Evolutionary conservation across 1,140 invertebrate species (phyloP).

Genomic region (roundworm (Caenorhabditis elegans)): WBcel235 BX284604.4:10863501-10864000

Average conservation of each 20-base stretch:
- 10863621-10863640: not conserved
- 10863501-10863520: no score
- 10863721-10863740: not conserved
- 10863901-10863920: not conserved
- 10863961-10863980: not conserved
- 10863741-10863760: not conserved
- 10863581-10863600: no score
- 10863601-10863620: not conserved
- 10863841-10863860: not conserved
- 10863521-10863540: no score
- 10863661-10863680: conserved; percentile 7
- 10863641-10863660: not conserved
- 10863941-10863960: not conserved
- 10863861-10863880: conserved; percentile 34
- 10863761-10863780: conserved; percentile 9
- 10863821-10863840: not conserved
- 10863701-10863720: not conserved
- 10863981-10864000: conserved; percentile 55
- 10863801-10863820: not conserved
- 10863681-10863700: not conserved
- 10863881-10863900: conserved; percentile 48
- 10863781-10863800: not conserved
- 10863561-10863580: no score
- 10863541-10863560: no score
- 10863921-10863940: not conserved